Conservation (phyloP, 2,113 vertebrate species). For the Hypanus sabinus region DNA sequence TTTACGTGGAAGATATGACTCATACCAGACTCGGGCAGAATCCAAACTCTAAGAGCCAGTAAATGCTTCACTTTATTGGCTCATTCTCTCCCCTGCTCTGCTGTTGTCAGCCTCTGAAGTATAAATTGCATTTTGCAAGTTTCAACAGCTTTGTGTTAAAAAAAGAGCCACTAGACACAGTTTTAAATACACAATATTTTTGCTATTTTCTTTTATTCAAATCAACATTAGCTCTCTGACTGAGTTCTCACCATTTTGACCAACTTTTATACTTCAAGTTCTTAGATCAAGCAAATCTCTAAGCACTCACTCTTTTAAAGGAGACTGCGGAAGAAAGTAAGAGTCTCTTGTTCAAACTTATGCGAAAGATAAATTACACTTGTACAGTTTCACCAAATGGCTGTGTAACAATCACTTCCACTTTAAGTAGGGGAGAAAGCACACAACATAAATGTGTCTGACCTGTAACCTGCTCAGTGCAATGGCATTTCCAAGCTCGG, state of each 20-base stretch:
- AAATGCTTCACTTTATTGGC: conserved; percentile 16
- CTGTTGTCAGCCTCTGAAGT: conserved; percentile 5
- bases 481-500: not conserved
- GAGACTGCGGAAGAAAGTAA: no score
- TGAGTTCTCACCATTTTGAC: not conserved
- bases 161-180: not conserved
- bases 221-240: not conserved
- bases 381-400: not conserved
- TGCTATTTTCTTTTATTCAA: not conserved
- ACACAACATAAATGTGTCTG: not conserved
- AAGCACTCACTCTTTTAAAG: no score
- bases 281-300: not conserved
- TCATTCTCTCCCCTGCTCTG: conserved; percentile 1
- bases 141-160: conserved; percentile 1
- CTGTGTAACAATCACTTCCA: not conserved
- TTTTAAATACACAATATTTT: not conserved
- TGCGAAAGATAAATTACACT: not conserved
- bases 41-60: not conserved
- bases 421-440: not conserved
- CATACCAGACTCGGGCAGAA: not conserved
- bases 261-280: not conserved
- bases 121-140: conserved; percentile 11
- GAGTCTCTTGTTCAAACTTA: not conserved
- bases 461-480: not conserved
- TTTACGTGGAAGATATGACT: conserved; percentile 29